phyloP scores from a whole-genome alignment of 2,888 invertebrate species.

The Agrochola macilenta region DNA sequence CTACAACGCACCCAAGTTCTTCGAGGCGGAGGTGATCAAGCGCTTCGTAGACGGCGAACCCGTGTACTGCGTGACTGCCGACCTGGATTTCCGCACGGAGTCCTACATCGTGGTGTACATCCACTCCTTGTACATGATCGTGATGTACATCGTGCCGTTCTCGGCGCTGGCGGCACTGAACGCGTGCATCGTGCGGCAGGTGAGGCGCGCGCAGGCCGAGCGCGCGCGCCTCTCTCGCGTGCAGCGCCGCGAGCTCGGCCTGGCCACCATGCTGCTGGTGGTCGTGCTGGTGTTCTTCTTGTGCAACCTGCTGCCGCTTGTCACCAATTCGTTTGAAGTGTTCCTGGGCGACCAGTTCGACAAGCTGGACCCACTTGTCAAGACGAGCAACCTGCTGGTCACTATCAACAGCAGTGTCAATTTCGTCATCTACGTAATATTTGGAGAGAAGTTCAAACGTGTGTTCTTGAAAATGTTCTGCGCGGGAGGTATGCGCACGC shows the following conservation, averaged over 20 bases:
- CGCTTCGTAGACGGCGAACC: conserved; percentile 87
- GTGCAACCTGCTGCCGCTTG: conserved; percentile 96
- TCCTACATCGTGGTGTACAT: conserved; percentile 96
- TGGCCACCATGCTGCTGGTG: conserved; percentile 98
- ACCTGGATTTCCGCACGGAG: conserved; percentile 92
- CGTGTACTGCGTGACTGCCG: conserved; percentile 93
- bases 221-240: conserved; percentile 96
- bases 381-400: conserved; percentile 97
- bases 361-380: conserved; percentile 92
- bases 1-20: conserved; percentile 96
- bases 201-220: conserved; percentile 96
- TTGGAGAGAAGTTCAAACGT: conserved; percentile 98
- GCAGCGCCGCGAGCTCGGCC: conserved; percentile 97
- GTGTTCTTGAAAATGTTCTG: conserved; percentile 96
- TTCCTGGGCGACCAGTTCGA: conserved; percentile 89
- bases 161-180: conserved; percentile 96
- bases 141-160: conserved; percentile 98
- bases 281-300: conserved; percentile 98
- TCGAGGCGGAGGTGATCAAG: conserved; percentile 91
- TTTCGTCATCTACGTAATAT: conserved; percentile 99
- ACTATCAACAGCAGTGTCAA: conserved; percentile 99
- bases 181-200: conserved; percentile 97
- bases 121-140: conserved; percentile 98
- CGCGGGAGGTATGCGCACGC: conserved; percentile 91
- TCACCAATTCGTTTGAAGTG: conserved; percentile 96